A percentile compares a stretch with the other conserved stretches of the same genome.
phyloP scores from a whole-genome alignment of 2,888 invertebrate genomes.

The Stenichneumon culpator region DNA sequence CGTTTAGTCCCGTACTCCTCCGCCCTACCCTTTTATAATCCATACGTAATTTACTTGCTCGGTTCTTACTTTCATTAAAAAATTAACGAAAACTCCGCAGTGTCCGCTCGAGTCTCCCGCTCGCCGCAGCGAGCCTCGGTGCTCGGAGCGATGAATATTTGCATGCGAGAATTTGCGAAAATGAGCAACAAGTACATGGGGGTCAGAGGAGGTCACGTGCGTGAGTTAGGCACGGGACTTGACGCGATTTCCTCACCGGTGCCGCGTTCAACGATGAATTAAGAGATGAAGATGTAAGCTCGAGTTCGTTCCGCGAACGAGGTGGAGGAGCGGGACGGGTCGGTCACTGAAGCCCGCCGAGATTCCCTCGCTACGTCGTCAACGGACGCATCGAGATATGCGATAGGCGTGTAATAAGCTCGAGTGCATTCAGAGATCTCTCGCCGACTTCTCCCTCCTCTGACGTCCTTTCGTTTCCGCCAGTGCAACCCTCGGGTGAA shows the following conservation, averaged over 20 bases:
- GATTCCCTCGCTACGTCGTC: constrained; percentile 44
- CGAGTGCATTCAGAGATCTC: constrained; percentile 59
- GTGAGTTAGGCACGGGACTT: constrained; percentile 18
- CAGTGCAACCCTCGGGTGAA: constrained; percentile 6
- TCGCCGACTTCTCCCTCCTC: constrained; percentile 50
- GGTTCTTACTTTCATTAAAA: not conserved
- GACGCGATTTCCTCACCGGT: constrained; percentile 30
- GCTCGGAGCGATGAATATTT: not conserved
- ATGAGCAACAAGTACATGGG: constrained; percentile 54
- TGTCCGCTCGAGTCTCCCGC: not conserved
- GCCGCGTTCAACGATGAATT: constrained; percentile 60
- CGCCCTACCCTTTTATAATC: not conserved
- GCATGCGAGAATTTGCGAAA: constrained; percentile 19
- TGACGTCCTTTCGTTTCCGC: constrained; percentile 27
- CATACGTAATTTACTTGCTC: not conserved
- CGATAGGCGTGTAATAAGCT: constrained; percentile 68
- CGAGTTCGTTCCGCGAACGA: not conserved
- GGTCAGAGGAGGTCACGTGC: constrained; percentile 1
- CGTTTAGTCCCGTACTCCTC: too few relatives aligned
- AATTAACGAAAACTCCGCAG: not conserved
- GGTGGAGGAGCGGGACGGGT: not conserved
- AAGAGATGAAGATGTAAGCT: constrained; percentile 31
- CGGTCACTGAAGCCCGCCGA: constrained; percentile 53
- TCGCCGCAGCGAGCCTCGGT: not conserved
- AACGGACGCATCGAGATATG: constrained; percentile 61